Evolutionary conservation across 2,888 invertebrate species (phyloP), one percentile per base, ranked within the genome.

Genomic region (Brachylomia viminalis): DNA sequence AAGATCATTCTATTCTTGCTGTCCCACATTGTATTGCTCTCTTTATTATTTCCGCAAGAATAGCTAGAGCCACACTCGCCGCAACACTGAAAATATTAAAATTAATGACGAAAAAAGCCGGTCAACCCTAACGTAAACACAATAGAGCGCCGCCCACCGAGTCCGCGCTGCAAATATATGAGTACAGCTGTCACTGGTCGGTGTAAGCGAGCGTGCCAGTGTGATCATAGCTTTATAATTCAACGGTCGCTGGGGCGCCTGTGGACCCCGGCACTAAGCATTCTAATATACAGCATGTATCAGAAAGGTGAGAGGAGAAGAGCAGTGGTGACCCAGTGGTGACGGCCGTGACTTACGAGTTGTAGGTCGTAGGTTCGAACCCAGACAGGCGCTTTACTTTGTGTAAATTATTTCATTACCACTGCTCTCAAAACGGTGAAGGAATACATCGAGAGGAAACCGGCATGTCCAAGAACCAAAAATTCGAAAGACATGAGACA

Each of bases 61-160:
- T 64, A 30, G 33, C 27, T 30, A 38, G 13, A 33, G 52, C n/a
- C 62, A 69, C 59, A 58, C 49, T 72, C 27, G 20, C 64, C 61
- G 23, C 52, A 65, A 74, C 33, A 42, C 27, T 72, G 58, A 82
- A 82, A 85, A 72, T 64, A 81, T 74, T 56, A 47, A 68, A 80
- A 77, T 82, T 70, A 70, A 78, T 72, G 69, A 75, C 23, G 59
- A 52, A 77, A 75, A 75, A 75, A 70, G 8, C 47, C 65, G 68
- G 71, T 62, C 81, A 88, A 79, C 87, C 87, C 88, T 87, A 84
- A 49, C 33, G 58, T 80, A 75, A 89, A 90, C 89, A 92, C 93
- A 93, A 93, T 92, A 92, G 93, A 87, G 54, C 82, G 88, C 94
- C 91, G 93, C 93, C 94, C 92, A 94, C 87, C 85, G 86, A 88